Base-by-base conservation (phyloP, 2,888 invertebrate species). In the Lochmaea capreae region DNA sequence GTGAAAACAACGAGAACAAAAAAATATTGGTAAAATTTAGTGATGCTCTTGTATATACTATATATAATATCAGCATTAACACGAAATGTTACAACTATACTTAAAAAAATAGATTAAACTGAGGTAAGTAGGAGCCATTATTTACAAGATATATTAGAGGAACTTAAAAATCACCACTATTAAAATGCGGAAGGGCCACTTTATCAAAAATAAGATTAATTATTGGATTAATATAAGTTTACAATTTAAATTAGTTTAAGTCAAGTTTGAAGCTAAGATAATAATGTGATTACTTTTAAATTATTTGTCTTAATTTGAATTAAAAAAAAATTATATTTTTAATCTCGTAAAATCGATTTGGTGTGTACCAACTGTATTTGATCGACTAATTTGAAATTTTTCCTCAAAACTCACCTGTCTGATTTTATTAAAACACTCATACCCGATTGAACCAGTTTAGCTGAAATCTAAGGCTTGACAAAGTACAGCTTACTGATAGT, bases 81-180 rank as follows among this genome's bases (percentile, higher is more conserved):
- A 76, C 72, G 68, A 74, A 74, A 68, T 71, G 71, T 70, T 75
- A 76, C 75, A 73, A 75, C 73, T 78, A 76, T 73, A 77, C 73
- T 75, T 71, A 76, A 71, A 72, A 73, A 58, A 68, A 73, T 63
- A 68, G 42, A 46, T 18, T 71, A 67, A 67, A 63, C 54, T 49
- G 62, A 74, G 67, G 72, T 77, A 77, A 77, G 77, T 77, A 76
- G 77, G 66, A 72, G 77, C 77, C 75, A 73, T 73, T 77, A 74
- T 75, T 75, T 68, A 76, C 72, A 72, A 63, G 42, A 68, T 69
- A 67, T 74, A 77, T 76, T 72, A 74, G 71, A 76, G 74, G 77
- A 77, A 76, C 74, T 74, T 69, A 18, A 65, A 65, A 18, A 22
- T 62, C 43, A 67, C 65, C 16, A 65, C 49, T 58, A 65, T 22